Evolutionary conservation across 2,888 invertebrate species (phyloP).

Genomic region (Heteromurus nitidus): DNA sequence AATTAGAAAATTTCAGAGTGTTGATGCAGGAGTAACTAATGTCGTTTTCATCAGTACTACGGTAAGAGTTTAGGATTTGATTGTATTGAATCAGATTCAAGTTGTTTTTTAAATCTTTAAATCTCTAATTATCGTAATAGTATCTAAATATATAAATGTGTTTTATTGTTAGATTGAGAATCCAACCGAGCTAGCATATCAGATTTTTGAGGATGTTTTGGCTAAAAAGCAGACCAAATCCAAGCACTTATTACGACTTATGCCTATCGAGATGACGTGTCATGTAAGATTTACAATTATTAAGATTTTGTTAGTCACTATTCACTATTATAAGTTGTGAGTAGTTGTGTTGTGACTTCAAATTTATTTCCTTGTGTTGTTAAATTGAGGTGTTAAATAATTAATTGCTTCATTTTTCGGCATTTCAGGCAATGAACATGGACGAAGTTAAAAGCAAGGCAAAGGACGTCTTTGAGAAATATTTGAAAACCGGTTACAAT

Average conservation of each 20-base stretch:
- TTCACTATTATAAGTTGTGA: too few species aligned
- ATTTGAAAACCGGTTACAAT: slow-evolving; percentile 83
- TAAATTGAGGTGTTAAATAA: too few species aligned
- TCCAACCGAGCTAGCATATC: slow-evolving; percentile 83
- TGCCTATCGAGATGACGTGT: slow-evolving; percentile 89
- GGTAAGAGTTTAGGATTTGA: slow-evolving; percentile 70
- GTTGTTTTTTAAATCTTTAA: background rate
- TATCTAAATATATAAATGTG: slow-evolving; percentile 24
- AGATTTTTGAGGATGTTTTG: slow-evolving; percentile 84
- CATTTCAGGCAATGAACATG: slow-evolving; percentile 81
- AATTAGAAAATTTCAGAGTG: slow-evolving; percentile 72
- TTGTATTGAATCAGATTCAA: background rate
- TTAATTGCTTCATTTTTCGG: too few species aligned
- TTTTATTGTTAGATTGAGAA: slow-evolving; percentile 78
- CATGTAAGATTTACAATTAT: slow-evolving; percentile 76
- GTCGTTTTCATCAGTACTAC: slow-evolving; percentile 90
- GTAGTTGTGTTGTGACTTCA: slow-evolving; percentile 8
- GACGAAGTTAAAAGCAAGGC: slow-evolving; percentile 84
- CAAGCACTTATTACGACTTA: slow-evolving; percentile 84
- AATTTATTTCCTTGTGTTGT: too few species aligned
- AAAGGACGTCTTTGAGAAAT: slow-evolving; percentile 82
- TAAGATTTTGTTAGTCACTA: too few species aligned
- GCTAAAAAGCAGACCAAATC: slow-evolving; percentile 83
- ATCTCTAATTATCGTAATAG: background rate
- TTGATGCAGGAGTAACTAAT: slow-evolving; percentile 89